phyloP scores from a whole-genome alignment of 2,797 vertebrate genomes.

The Lagodon rhomboides region DNA sequence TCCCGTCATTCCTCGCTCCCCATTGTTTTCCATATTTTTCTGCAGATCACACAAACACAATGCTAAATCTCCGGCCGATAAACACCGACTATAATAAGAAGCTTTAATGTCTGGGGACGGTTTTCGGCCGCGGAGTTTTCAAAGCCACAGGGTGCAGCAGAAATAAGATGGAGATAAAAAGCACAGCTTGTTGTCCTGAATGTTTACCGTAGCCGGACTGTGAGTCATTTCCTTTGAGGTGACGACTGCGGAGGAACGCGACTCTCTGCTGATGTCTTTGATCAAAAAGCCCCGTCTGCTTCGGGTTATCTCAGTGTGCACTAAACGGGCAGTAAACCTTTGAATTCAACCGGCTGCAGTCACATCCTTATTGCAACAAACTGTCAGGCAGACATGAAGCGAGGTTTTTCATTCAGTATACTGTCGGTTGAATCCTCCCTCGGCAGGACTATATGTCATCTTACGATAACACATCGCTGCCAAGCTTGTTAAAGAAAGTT shows the following conservation, averaged over 20 bases:
- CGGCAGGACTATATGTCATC: background rate
- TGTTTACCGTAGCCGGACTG: slow-evolving; percentile 70
- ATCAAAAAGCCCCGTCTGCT: slow-evolving; percentile 48
- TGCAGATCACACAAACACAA: slow-evolving; percentile 47
- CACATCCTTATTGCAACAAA: slow-evolving; percentile 20
- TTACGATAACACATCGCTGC: background rate
- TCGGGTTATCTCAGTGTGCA: slow-evolving; percentile 54
- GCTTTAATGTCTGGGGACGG: slow-evolving; percentile 57
- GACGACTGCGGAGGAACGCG: slow-evolving; percentile 60
- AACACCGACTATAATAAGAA: slow-evolving; percentile 62
- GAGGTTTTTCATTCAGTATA: background rate
- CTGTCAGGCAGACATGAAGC: background rate
- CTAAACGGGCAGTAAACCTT: slow-evolving; percentile 54
- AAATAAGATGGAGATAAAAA: slow-evolving; percentile 79
- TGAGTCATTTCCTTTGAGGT: slow-evolving; percentile 71
- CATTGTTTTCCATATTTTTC: slow-evolving; percentile 19
- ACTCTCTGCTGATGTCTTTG: slow-evolving; percentile 62
- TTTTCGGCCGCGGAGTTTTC: slow-evolving; percentile 64
- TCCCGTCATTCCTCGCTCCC: slow-evolving; percentile 24
- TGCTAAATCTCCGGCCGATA: slow-evolving; percentile 52
- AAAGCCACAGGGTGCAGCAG: slow-evolving; percentile 69
- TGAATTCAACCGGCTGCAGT: slow-evolving; percentile 12
- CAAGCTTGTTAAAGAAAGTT: slow-evolving; percentile 15
- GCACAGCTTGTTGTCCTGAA: slow-evolving; percentile 71
- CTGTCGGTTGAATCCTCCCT: background rate